A percentile compares a stretch with the other conserved stretches of the same genome.
Evolutionary conservation across 2,113 vertebrate species (phyloP).

Genomic region (Cynopterus brachyotis): DNA sequence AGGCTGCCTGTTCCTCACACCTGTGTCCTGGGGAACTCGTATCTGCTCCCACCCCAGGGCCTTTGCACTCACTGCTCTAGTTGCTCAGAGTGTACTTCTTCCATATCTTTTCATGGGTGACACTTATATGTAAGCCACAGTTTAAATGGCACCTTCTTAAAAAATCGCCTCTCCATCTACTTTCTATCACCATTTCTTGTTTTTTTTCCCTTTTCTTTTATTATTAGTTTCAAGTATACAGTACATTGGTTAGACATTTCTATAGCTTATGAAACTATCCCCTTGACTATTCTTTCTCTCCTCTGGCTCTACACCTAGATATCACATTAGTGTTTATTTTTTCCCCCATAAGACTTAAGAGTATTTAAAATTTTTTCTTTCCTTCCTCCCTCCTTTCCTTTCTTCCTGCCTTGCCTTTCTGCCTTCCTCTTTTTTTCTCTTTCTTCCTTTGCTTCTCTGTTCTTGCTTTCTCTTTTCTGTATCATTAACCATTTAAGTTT

Average conservation of each 20-base stretch:
- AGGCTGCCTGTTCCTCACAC: neutral
- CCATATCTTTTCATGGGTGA: neutral
- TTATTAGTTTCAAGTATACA: too few relatives aligned
- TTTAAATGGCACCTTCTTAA: neutral
- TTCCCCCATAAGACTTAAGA: neutral
- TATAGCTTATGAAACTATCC: too few relatives aligned
- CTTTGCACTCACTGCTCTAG: neutral
- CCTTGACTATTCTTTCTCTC: too few relatives aligned
- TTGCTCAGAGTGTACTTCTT: neutral
- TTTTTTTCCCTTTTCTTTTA: neutral
- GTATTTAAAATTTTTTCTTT: neutral
- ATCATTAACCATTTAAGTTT: neutral
- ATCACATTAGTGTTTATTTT: too few relatives aligned
- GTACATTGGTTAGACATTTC: too few relatives aligned
- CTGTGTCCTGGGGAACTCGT: neutral
- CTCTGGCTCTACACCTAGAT: too few relatives aligned
- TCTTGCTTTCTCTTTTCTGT: neutral
- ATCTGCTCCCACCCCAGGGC: neutral
- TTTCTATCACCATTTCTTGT: neutral
- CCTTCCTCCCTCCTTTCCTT: too few relatives aligned
- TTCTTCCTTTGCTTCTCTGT: neutral
- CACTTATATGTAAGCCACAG: neutral
- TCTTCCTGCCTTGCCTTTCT: too few relatives aligned
- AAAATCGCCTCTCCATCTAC: neutral
- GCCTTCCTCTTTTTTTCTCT: accelerated